Evolutionary conservation across 2,113 vertebrate species (phyloP).

Genomic region (Tauraco erythrolophus): DNA sequence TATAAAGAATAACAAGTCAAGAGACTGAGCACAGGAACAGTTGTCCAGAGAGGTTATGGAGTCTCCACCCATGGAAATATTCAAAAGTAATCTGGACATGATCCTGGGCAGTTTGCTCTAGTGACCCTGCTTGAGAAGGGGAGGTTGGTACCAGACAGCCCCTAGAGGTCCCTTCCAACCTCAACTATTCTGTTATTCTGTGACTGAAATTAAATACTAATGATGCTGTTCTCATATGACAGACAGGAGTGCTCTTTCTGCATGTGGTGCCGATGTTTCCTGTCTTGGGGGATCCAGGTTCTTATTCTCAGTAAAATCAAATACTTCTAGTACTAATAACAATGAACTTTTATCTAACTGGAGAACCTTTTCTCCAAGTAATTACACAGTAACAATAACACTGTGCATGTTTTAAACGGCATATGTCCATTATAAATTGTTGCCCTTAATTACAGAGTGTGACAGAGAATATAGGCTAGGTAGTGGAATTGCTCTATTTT

Average conservation of each 20-base stretch:
- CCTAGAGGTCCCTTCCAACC: neutral
- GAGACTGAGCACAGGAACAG: neutral
- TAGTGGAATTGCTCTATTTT: neutral
- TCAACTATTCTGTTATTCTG: neutral
- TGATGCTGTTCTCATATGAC: neutral
- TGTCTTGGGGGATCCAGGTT: neutral
- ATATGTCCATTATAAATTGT: neutral
- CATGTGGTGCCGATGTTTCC: neutral
- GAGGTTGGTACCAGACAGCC: neutral
- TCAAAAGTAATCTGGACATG: neutral
- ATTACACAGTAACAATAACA: neutral
- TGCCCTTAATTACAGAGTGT: neutral
- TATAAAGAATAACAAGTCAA: neutral
- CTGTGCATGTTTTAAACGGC: neutral
- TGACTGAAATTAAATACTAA: neutral
- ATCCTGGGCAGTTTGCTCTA: neutral
- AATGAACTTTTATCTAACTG: neutral
- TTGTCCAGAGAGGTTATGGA: neutral
- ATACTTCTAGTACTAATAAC: neutral
- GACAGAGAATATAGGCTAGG: neutral
- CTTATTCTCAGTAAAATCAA: neutral
- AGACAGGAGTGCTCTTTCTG: neutral
- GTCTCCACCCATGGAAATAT: neutral
- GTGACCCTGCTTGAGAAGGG: rapidly evolving
- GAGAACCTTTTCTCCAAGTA: neutral